A percentile compares a stretch with the other conserved stretches of the same genome.
phyloP scores from a whole-genome alignment of 2,113 vertebrate species.

The Plecotus auritus region DNA sequence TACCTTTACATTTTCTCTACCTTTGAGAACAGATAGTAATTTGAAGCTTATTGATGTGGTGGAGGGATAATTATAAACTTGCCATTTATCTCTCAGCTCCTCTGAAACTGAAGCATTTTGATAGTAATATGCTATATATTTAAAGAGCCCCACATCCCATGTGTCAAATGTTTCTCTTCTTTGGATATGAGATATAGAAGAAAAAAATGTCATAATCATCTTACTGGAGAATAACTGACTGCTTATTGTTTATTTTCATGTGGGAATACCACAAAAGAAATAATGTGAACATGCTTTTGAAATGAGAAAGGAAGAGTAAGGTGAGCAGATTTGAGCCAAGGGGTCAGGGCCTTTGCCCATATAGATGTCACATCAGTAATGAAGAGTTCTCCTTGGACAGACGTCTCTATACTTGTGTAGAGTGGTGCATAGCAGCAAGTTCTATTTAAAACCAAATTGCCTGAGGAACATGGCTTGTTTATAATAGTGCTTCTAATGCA shows the following conservation, averaged over 20 bases:
- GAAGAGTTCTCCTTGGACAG: background rate
- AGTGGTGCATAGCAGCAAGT: background rate
- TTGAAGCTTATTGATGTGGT: slow-evolving; percentile 43
- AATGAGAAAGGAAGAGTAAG: background rate
- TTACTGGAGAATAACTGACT: background rate
- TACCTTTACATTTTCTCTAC: background rate
- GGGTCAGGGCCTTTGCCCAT: background rate
- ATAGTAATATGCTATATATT: background rate
- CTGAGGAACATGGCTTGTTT: background rate
- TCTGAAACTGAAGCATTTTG: slow-evolving; percentile 8
- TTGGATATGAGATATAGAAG: background rate
- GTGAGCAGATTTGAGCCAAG: background rate
- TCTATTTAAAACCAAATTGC: background rate
- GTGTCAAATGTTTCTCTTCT: slow-evolving; percentile 19
- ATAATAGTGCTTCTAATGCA: background rate
- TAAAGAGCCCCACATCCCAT: background rate
- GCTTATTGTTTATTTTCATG: background rate
- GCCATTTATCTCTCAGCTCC: slow-evolving; percentile 39
- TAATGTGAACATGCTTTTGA: background rate
- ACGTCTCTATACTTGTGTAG: background rate
- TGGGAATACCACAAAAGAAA: background rate
- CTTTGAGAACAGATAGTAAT: slow-evolving; percentile 8
- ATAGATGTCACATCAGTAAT: background rate
- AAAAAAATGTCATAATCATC: slow-evolving; percentile 13
- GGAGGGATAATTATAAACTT: slow-evolving; percentile 17